Base-by-base conservation (phyloP, 2,113 vertebrate species). In the Microtus richardsoni region DNA sequence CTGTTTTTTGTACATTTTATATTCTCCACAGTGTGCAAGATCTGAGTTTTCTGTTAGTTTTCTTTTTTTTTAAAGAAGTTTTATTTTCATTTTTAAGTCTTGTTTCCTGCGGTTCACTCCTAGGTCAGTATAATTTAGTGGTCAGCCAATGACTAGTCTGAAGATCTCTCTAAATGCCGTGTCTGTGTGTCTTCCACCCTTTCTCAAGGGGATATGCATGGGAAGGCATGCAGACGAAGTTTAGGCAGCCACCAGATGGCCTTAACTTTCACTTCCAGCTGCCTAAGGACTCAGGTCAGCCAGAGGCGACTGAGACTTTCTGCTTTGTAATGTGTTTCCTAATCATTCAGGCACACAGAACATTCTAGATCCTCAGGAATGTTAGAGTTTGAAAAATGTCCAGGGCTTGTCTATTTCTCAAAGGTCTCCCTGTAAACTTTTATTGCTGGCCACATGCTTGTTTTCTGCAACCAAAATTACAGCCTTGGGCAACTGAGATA, bases 401-500 rank as follows among this genome's bases (percentile, higher is more conserved):
- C 62, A 77, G 92, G 30, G 83, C 58, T 91, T 91, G 88, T 88
- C 80, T 77, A 73, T 64, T 84, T 93, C 77, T 93, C 71, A 14
- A 44, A 66, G 44, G 73, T 79, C 70, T 86, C 30, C 84, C 95
- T 90, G 75, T 80, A 77, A 94, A 89, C 10, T 52, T 91, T 14
- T 71, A 58, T 66, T 96, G 91, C 91, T 96, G 95, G 95, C 54
- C 13, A 87, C 47, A 30, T 13, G 91, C 58, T 89, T 95, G 66
- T 91, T 97, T 94, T 92, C 75, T 79, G 47, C 70, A 64, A 94
- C 73, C 78, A n/a, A 95, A 91, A 89, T 86, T 82, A 96, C 21
- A 89, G n/a, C 22, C 39, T 49, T 91, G 21, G 54, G 74, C 62
- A 87, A 58, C 54, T 86, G 41, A 84, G 77, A 54, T 62, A 60